Conservation (phyloP, 2,888 invertebrate species). For the Lasioglossum marginatum region DNA sequence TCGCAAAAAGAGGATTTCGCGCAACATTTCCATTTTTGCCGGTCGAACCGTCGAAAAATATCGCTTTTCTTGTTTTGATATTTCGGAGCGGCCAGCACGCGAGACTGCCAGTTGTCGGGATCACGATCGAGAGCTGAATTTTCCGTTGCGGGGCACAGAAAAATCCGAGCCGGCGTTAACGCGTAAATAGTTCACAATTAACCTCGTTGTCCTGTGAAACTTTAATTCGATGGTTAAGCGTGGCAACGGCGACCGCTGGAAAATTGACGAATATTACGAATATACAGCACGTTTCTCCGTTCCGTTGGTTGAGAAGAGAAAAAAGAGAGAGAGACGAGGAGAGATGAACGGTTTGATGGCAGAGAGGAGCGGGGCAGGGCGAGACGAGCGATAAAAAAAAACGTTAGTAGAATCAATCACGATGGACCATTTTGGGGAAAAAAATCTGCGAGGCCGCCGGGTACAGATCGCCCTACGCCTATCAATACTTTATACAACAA, state of each 20-base stretch:
- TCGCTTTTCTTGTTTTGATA: conserved; percentile 17
- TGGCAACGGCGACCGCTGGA: conserved; percentile 29
- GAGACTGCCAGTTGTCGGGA: background rate
- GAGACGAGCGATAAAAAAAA: conserved; percentile 57
- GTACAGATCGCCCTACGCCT: conserved; percentile 67
- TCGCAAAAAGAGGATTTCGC: background rate
- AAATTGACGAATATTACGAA: conserved; percentile 63
- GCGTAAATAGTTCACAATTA: conserved; percentile 36
- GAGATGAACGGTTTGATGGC: background rate
- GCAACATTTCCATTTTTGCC: background rate
- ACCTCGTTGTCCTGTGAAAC: conserved; percentile 16
- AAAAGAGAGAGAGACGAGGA: conserved; percentile 30
- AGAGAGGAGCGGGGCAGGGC: background rate
- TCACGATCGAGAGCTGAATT: background rate
- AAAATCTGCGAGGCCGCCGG: conserved; percentile 52
- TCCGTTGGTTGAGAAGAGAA: conserved; percentile 27
- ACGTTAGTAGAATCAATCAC: conserved; percentile 71
- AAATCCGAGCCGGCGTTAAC: conserved; percentile 19
- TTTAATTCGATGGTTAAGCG: conserved; percentile 54
- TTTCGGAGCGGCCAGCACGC: background rate
- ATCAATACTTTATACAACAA: conserved; percentile 80
- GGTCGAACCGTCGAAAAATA: background rate
- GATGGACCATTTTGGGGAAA: conserved; percentile 57
- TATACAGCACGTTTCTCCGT: conserved; percentile 32
- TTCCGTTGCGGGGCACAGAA: background rate